phyloP scores from a whole-genome alignment of 2,113 vertebrate genomes.

The Hoplias malabaricus region DNA sequence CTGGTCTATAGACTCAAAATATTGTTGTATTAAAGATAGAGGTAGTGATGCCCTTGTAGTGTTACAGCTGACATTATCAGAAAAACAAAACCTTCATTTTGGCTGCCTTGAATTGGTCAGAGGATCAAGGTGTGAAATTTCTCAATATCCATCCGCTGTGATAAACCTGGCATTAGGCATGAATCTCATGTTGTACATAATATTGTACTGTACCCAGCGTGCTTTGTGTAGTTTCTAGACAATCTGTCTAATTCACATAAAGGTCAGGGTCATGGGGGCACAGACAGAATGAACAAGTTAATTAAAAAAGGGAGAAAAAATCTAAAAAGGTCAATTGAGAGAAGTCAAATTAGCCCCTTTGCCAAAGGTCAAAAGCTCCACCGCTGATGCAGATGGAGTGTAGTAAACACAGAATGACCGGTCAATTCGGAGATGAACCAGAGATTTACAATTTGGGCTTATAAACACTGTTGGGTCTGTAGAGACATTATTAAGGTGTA shows the following conservation, averaged over 20 bases:
- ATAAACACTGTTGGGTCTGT: not conserved
- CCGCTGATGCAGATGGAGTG: not conserved
- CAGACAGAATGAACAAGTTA: not conserved
- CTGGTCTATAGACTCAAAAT: too few species aligned
- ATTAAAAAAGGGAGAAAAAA: constrained; percentile 10
- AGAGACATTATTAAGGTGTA: not conserved
- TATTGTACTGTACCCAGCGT: not conserved
- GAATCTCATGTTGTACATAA: not conserved
- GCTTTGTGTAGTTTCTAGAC: not conserved
- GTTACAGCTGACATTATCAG: not conserved
- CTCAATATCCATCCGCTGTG: not conserved
- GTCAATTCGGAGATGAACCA: not conserved
- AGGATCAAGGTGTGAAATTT: not conserved
- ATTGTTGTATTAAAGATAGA: too few species aligned
- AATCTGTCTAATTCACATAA: constrained; percentile 4
- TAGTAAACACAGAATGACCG: not conserved
- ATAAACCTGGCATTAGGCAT: not conserved
- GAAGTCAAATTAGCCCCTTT: constrained; percentile 4
- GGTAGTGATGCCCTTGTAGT: not conserved
- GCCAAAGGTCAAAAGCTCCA: not conserved
- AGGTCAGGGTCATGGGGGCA: constrained; percentile 18
- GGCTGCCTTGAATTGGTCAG: not conserved
- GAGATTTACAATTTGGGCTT: not conserved
- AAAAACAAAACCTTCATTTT: not conserved
- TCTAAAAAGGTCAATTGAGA: constrained; percentile 9